Conservation (phyloP, 2,113 vertebrate genomes). For the Lophius piscatorius region DNA sequence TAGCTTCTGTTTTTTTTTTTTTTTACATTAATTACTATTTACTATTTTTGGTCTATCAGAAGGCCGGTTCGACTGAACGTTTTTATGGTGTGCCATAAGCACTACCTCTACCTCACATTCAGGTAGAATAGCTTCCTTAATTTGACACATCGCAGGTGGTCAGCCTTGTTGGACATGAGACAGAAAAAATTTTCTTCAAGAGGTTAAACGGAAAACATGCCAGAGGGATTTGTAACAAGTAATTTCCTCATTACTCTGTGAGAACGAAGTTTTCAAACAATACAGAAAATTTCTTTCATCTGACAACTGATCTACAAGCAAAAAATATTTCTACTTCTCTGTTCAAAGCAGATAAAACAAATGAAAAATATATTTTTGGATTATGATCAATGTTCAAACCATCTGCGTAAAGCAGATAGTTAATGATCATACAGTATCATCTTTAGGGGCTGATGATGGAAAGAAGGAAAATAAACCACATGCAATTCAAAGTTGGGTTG, state of each 20-base stretch:
- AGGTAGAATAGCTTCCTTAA: no score
- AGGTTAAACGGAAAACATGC: conserved; percentile 40
- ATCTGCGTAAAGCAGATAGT: not conserved
- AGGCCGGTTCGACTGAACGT: no score
- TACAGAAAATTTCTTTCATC: conserved; percentile 17
- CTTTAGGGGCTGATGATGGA: no score
- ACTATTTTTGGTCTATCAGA: no score
- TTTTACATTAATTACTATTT: no score
- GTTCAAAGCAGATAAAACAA: not conserved
- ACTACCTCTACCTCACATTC: no score
- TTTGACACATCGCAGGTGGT: no score
- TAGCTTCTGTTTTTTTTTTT: no score
- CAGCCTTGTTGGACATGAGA: no score
- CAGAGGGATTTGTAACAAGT: not conserved
- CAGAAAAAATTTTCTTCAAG: no score
- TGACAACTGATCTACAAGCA: conserved; percentile 24
- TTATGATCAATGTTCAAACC: not conserved
- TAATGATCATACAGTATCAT: conserved; percentile 10
- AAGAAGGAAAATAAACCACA: no score
- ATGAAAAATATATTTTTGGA: conserved; percentile 1
- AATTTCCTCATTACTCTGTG: conserved; percentile 21
- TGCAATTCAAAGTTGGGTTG: not conserved
- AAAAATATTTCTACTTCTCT: conserved; percentile 9
- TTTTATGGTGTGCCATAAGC: no score
- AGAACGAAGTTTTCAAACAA: conserved; percentile 26